Base-by-base conservation (phyloP, 64 coral and sea anemone species). In the Pocillopora damicornis region DNA sequence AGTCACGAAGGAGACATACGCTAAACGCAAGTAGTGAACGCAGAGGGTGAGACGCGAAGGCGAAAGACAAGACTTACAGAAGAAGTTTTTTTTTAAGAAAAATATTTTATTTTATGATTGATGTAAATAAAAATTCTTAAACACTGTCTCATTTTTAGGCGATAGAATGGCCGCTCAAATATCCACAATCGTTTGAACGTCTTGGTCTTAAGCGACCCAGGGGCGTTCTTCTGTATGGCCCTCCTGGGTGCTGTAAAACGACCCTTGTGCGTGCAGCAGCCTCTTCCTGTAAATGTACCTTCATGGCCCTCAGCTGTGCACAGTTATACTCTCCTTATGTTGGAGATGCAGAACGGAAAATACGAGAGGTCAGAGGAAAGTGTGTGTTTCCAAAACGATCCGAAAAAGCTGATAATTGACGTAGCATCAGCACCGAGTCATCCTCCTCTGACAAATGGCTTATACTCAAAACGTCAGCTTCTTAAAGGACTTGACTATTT, bases 201-300 rank as follows among this genome's bases (percentile, higher is more conserved):
- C 35, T 99, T 74, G 93, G 93, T 59, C 80, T 99, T 2, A 89
- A 85, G 7, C 83, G 90, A 45, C 97, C 93, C 30, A 86, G 89
- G 42, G 97, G 93, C 1, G 88, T 99, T 26, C 79, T 99, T 30
- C 83, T 99, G 67, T 99, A 95, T 86, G 97, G 97, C 65, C 97
- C 97, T 11, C 93, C 97, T 68, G 97, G 97, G 10, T 99, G 97
- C 83, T 99, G 93, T 75, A 99, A 99, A 20, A 99, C 97, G 13
- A 99, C 93, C 1, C 73, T 99, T 22, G 93, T 99, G 18, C 91
- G 86, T 37, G 93, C 97, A 8, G 90, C 88, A 35, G 90, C 97
- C 42, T 90, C 93, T 1, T 92, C 90, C 1, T 95, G 88, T 79
- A 87, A 89, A 37, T 99, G 97, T 62, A 95, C 97, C 1, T 99